Evolutionary conservation across 2,888 invertebrate species (phyloP).

Genomic region (Pemphredon lugubris): DNA sequence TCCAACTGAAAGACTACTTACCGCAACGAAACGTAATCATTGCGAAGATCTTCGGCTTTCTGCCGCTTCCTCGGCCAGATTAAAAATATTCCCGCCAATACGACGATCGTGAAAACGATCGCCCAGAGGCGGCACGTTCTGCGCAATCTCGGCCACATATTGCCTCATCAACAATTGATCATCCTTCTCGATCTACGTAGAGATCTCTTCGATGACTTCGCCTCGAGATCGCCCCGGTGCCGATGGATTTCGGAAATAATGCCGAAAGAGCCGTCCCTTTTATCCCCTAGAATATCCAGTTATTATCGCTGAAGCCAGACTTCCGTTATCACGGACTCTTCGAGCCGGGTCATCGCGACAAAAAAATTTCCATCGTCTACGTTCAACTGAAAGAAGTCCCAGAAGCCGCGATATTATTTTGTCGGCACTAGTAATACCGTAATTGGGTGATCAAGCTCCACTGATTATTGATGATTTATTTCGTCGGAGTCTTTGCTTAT

Average conservation of each 20-base stretch:
- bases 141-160: constrained; percentile 76
- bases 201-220: background rate
- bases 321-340: constrained; percentile 47
- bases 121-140: constrained; percentile 72
- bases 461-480: no score
- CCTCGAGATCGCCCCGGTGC: background rate
- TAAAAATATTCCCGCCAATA: constrained; percentile 67
- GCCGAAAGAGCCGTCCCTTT: constrained; percentile 22
- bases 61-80: constrained; percentile 69
- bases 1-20: constrained; percentile 26
- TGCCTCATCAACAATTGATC: constrained; percentile 29
- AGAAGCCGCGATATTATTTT: no score
- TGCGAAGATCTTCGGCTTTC: constrained; percentile 58
- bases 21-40: constrained; percentile 51
- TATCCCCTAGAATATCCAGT: background rate
- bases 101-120: constrained; percentile 58
- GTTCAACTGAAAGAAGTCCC: constrained; percentile 14
- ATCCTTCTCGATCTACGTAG: background rate
- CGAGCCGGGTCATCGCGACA: constrained; percentile 65
- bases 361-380: constrained; percentile 24
- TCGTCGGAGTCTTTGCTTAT: no score
- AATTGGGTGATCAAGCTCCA: no score
- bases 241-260: constrained; percentile 37
- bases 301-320: constrained; percentile 44
- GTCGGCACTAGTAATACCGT: no score